A percentile compares a stretch with the other conserved stretches of the same genome.
phyloP scores from a whole-genome alignment of 2,113 vertebrate species.

The Nanorana parkeri region DNA sequence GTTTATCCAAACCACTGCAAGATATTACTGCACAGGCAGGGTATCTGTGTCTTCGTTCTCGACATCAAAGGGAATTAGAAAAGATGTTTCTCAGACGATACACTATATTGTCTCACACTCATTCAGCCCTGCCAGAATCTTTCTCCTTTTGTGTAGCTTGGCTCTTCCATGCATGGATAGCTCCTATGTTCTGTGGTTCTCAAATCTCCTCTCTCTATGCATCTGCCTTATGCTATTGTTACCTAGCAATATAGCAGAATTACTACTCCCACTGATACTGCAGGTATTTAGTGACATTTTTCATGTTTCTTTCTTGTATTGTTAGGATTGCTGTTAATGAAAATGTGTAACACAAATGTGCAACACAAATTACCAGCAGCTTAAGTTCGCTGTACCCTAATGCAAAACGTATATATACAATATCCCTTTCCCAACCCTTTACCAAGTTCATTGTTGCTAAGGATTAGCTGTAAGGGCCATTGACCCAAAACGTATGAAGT shows the following conservation, averaged over 20 bases:
- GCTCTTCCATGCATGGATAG: background rate
- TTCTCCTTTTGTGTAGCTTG: conserved; percentile 17
- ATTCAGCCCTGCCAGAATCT: conserved; percentile 4
- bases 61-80: conserved; percentile 27
- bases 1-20: conserved; percentile 5
- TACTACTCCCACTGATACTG: background rate
- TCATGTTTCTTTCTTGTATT: background rate
- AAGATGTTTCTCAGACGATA: conserved; percentile 31
- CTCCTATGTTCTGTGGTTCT: background rate
- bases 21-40: conserved; percentile 13
- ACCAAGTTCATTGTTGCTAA: too few species aligned
- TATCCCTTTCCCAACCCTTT: too few species aligned
- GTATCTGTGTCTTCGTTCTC: conserved; percentile 19
- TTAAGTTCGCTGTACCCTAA: too few species aligned
- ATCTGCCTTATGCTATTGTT: conserved; percentile 5
- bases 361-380: too few species aligned
- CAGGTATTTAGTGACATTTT: background rate
- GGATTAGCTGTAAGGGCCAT: too few species aligned
- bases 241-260: background rate
- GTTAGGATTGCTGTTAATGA: too few species aligned
- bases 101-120: conserved; percentile 25
- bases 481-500: too few species aligned
- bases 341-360: too few species aligned
- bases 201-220: background rate
- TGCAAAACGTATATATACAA: too few species aligned